A percentile compares a stretch with the other conserved stretches of the same genome.
Evolutionary conservation across 2,888 invertebrate species (phyloP).

Genomic region (Polyploca ridens): DNA sequence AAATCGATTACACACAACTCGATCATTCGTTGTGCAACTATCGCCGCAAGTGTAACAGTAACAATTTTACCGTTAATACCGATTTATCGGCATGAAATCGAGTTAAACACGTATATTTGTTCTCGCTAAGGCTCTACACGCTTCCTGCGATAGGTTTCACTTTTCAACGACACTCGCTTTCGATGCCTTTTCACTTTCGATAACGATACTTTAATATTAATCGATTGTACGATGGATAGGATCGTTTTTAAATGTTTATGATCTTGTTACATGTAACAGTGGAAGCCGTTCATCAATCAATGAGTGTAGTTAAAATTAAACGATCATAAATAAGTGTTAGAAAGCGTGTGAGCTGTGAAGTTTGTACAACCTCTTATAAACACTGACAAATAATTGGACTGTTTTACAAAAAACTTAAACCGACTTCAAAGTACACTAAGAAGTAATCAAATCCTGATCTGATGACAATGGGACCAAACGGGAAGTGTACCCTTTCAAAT

Average conservation of each 20-base stretch:
- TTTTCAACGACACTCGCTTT: slow-evolving; percentile 35
- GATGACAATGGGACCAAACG: too few species aligned
- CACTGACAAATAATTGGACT: too few species aligned
- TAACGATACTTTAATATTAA: slow-evolving; percentile 31
- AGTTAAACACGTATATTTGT: slow-evolving; percentile 9
- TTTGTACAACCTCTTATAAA: not conserved
- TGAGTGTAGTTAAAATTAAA: not conserved
- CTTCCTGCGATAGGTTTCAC: slow-evolving; percentile 32
- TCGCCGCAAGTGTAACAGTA: slow-evolving; percentile 1
- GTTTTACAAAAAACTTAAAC: too few species aligned
- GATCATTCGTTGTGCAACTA: not conserved
- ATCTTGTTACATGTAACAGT: not conserved
- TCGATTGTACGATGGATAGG: slow-evolving; percentile 19
- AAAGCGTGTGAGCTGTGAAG: not conserved
- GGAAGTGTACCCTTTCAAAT: too few species aligned
- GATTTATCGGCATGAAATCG: not conserved
- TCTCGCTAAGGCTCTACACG: slow-evolving; percentile 8
- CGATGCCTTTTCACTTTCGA: slow-evolving; percentile 32
- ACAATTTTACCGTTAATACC: not conserved
- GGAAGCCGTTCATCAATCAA: not conserved
- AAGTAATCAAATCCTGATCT: too few species aligned
- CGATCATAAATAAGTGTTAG: not conserved
- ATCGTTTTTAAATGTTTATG: not conserved
- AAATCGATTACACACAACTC: slow-evolving; percentile 6
- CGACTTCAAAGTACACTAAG: too few species aligned